phyloP scores from a whole-genome alignment of 2,888 invertebrate species.

The Plagiodera versicolora region DNA sequence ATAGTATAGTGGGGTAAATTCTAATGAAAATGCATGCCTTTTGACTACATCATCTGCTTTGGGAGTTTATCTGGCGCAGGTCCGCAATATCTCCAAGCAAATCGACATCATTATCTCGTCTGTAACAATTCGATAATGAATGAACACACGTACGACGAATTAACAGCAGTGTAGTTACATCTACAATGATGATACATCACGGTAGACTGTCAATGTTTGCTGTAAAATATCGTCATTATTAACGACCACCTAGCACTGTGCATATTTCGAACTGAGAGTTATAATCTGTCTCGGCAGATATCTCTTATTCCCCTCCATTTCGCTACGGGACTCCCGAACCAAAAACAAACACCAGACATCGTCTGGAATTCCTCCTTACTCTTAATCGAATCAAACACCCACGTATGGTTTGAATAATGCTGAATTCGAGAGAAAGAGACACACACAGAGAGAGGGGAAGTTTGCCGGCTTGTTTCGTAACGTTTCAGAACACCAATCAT shows the following conservation, averaged over 20 bases:
- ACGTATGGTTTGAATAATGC: slow-evolving; percentile 27
- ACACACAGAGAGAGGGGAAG: too few relatives aligned
- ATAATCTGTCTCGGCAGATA: neutral
- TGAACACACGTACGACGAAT: neutral
- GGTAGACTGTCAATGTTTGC: neutral
- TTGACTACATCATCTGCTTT: neutral
- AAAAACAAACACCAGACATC: slow-evolving; percentile 18
- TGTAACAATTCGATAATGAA: too few relatives aligned
- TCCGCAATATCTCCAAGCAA: too few relatives aligned
- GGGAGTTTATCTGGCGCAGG: neutral
- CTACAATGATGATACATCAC: neutral
- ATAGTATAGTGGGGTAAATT: neutral
- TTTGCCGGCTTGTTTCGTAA: neutral
- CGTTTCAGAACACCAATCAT: neutral
- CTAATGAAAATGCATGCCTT: neutral
- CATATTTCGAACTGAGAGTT: too few relatives aligned
- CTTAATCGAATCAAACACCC: slow-evolving; percentile 26
- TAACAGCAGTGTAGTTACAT: neutral
- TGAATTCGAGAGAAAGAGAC: too few relatives aligned
- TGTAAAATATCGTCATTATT: neutral
- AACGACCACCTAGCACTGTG: too few relatives aligned
- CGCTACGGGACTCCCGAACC: neutral
- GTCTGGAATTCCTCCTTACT: slow-evolving; percentile 21
- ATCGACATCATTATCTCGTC: too few relatives aligned
- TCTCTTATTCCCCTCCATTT: too few relatives aligned